Conservation (phyloP, 2,797 vertebrate genomes). For the Gymnothorax javanicus region DNA sequence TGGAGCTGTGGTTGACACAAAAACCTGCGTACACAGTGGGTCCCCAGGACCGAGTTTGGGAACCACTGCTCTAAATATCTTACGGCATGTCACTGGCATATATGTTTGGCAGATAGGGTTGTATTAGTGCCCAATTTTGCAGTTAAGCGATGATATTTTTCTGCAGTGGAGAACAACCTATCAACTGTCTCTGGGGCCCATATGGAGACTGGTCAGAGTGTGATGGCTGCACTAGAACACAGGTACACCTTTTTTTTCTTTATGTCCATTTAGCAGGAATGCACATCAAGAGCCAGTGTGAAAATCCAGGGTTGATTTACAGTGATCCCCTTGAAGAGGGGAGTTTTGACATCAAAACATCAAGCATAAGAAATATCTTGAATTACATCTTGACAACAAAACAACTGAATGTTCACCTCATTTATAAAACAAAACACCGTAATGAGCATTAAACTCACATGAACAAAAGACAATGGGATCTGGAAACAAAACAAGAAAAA, state of each 20-base stretch:
- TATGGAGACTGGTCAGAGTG: conserved; percentile 88
- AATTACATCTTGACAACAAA: background rate
- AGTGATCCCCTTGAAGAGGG: background rate
- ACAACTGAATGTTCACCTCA: too few relatives aligned
- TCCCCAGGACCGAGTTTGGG: too few relatives aligned
- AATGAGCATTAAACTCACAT: too few relatives aligned
- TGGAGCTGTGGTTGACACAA: too few relatives aligned
- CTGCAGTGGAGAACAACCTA: conserved; percentile 60
- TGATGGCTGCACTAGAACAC: conserved; percentile 81
- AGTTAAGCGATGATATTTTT: background rate
- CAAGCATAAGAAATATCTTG: background rate
- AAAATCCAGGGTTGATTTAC: background rate
- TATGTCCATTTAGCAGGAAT: background rate
- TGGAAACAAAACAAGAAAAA: too few relatives aligned
- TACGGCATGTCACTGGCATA: background rate
- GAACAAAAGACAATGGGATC: too few relatives aligned
- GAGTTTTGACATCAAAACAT: background rate
- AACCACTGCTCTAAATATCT: too few relatives aligned
- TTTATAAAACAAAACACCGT: too few relatives aligned
- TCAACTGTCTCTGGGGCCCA: conserved; percentile 81
- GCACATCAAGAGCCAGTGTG: background rate
- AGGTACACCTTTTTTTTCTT: conserved; percentile 70
- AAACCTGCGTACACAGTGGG: too few relatives aligned
- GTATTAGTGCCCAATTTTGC: background rate
- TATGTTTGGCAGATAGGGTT: background rate